Conservation (phyloP, 2,888 invertebrate species). For the Malacosoma neustria region DNA sequence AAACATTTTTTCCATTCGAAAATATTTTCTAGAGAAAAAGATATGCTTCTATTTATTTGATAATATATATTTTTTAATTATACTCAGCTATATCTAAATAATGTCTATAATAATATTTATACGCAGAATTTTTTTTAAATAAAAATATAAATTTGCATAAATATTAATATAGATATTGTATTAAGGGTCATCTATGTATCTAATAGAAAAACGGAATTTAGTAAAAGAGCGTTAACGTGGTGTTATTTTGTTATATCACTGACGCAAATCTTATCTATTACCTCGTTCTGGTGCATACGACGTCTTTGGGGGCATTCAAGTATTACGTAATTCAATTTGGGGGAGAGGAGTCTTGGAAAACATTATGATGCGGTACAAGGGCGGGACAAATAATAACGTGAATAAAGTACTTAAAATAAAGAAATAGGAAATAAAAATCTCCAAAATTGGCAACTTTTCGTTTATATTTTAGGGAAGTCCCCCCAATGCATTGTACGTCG, state of each 20-base stretch:
- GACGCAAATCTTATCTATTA: conserved; percentile 27
- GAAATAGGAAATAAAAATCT: no score
- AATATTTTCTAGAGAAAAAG: conserved; percentile 69
- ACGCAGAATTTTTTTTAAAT: conserved; percentile 12
- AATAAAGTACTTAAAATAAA: no score
- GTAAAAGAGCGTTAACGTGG: conserved; percentile 28
- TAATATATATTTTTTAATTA: conserved; percentile 45
- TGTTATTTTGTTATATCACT: conserved; percentile 18
- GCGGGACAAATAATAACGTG: no score
- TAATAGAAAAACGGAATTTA: conserved; percentile 34
- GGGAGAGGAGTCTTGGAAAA: no score
- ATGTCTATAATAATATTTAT: conserved; percentile 53
- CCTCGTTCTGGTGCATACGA: conserved; percentile 31
- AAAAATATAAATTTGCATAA: conserved; percentile 24
- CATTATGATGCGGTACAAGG: no score
- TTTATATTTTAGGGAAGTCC: no score
- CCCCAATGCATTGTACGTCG: no score
- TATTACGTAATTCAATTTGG: no score
- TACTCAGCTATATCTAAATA: conserved; percentile 49
- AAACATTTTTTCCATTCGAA: conserved; percentile 63
- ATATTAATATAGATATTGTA: conserved; percentile 41
- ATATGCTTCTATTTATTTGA: conserved; percentile 72
- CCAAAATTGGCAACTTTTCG: no score
- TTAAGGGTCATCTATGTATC: conserved; percentile 44
- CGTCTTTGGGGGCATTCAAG: no score